A percentile compares a stretch with the other conserved stretches of the same genome.
Evolutionary conservation across 2,113 vertebrate species (phyloP).

Genomic region (Anser cygnoides): DNA sequence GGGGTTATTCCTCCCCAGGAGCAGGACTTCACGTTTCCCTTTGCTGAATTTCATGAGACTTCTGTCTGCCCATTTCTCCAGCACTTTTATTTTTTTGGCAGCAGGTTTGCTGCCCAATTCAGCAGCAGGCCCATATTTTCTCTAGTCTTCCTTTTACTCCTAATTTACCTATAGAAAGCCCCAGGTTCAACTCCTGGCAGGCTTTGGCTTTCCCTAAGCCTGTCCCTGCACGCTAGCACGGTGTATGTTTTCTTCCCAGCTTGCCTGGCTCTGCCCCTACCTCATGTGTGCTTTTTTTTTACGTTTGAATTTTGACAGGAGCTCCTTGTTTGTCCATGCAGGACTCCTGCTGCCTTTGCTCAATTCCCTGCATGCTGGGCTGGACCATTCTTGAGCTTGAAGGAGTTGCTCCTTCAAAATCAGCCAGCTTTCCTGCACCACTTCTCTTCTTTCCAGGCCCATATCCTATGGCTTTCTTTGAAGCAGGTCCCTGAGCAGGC

Average conservation of each 20-base stretch:
- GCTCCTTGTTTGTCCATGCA: neutral
- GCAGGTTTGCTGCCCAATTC: neutral
- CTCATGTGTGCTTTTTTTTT: neutral
- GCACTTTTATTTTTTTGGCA: neutral
- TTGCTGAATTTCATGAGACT: neutral
- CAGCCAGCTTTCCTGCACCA: neutral
- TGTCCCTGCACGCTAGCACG: neutral
- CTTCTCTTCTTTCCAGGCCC: neutral
- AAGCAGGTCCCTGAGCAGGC: neutral
- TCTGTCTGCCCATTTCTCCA: neutral
- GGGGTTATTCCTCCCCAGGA: neutral
- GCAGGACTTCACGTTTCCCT: neutral
- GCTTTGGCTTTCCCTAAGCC: neutral
- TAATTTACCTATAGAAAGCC: rapidly evolving
- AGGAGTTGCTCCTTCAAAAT: neutral
- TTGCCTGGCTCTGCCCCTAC: neutral
- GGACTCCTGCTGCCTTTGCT: neutral
- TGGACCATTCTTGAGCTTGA: neutral
- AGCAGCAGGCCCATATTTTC: neutral
- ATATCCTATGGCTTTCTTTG: neutral
- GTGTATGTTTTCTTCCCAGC: neutral
- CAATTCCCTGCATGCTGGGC: neutral
- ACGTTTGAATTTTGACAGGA: neutral
- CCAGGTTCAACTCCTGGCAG: neutral
- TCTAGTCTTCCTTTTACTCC: neutral